Conservation (phyloP, 2,113 vertebrate genomes). For the Speoplatyrhinus poulsoni region DNA sequence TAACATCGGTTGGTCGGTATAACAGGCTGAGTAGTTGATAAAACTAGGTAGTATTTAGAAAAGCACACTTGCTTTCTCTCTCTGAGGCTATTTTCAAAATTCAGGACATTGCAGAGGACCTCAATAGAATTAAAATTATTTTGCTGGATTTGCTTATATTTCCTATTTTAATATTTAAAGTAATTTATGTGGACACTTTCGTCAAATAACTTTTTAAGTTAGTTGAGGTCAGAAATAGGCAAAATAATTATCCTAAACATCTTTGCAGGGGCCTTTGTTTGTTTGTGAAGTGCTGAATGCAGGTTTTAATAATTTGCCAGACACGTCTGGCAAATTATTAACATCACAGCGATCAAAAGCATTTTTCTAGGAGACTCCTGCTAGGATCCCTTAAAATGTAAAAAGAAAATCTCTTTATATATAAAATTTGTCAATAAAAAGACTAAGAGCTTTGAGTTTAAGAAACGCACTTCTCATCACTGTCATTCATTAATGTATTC, state of each 20-base stretch:
- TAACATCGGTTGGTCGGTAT: not conserved
- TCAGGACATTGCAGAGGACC: slow-evolving; percentile 1
- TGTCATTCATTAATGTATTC: not conserved
- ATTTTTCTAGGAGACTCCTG: slow-evolving; percentile 18
- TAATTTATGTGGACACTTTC: slow-evolving; percentile 31
- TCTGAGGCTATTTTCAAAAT: slow-evolving; percentile 23
- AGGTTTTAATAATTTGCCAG: slow-evolving; percentile 17
- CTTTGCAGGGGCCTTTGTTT: too few relatives aligned
- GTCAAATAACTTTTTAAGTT: not conserved
- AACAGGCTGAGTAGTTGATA: not conserved
- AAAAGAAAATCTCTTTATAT: not conserved
- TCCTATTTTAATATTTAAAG: not conserved
- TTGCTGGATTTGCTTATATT: slow-evolving; percentile 20
- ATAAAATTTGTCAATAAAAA: slow-evolving; percentile 17
- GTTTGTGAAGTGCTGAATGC: slow-evolving; percentile 43
- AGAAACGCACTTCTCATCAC: not conserved
- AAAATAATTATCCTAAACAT: too few relatives aligned
- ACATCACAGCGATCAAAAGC: slow-evolving; percentile 51
- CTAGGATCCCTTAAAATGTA: slow-evolving; percentile 17
- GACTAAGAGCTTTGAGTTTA: not conserved
- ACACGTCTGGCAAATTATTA: slow-evolving; percentile 15
- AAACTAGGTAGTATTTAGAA: slow-evolving; percentile 1
- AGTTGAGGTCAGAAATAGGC: too few relatives aligned
- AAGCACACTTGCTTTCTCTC: slow-evolving; percentile 14
- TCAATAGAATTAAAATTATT: slow-evolving; percentile 11